These are phyloP conservation scores for Megaptera novaeangliae DNA, from an alignment of 2,113 vertebrate species.

Conservation along the genomic window DNA sequence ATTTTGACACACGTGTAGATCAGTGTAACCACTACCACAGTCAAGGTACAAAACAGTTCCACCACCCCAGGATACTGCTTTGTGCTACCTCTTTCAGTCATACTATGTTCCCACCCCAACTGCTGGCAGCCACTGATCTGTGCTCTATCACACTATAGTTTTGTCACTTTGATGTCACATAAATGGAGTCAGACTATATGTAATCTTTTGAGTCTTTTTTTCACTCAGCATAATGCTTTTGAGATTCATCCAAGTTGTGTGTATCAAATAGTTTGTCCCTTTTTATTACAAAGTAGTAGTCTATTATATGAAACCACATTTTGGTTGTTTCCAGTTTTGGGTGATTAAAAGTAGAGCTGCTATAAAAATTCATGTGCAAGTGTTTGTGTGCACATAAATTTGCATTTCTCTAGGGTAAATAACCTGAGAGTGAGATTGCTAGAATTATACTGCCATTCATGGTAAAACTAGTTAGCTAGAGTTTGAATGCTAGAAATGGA, in stretches of 20 bases:
- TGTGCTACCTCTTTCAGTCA: not conserved
- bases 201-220: slow-evolving; percentile 24
- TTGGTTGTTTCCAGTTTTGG: slow-evolving; percentile 10
- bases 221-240: slow-evolving; percentile 7
- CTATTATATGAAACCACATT: not conserved
- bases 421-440: not conserved
- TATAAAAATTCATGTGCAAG: slow-evolving; percentile 23
- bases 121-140: not conserved
- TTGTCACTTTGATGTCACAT: slow-evolving; percentile 28
- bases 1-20: not conserved
- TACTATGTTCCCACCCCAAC: not conserved
- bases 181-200: not conserved
- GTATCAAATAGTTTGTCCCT: not conserved
- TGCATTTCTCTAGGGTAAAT: slow-evolving; percentile 30
- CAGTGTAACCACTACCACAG: not conserved
- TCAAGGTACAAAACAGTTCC: not conserved
- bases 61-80: not conserved
- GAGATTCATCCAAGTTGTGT: slow-evolving; percentile 10
- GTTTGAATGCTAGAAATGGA: slow-evolving; percentile 18
- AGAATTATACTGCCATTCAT: slow-evolving; percentile 16
- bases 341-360: not conserved
- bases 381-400: slow-evolving; percentile 16
- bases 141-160: not conserved
- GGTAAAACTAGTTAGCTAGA: slow-evolving; percentile 1
- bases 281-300: slow-evolving; percentile 28